These are phyloP conservation scores for Phymorhynchus buccinoides DNA, from an alignment of 1,140 invertebrate species.

Conservation along the genomic window DNA sequence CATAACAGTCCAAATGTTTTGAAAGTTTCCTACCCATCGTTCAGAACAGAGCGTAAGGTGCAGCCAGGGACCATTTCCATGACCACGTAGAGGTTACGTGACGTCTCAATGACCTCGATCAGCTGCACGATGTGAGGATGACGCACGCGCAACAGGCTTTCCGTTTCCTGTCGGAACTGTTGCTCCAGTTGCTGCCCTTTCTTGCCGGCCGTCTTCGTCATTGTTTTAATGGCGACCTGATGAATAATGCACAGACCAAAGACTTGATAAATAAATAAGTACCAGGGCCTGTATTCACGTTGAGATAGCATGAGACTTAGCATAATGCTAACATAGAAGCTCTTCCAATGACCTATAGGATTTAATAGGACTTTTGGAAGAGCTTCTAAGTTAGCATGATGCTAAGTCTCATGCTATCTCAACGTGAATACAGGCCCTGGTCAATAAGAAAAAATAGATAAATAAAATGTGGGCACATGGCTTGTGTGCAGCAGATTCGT, in stretches of 20 bases:
- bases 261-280: background rate
- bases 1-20: background rate
- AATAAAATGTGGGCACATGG: too few relatives aligned
- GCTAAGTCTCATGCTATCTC: too few relatives aligned
- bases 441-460: too few relatives aligned
- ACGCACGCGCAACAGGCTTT: slow-evolving; percentile 11
- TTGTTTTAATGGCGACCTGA: slow-evolving; percentile 24
- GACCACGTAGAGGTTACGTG: slow-evolving; percentile 20
- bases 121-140: slow-evolving; percentile 7
- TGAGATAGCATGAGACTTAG: too few relatives aligned
- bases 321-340: too few relatives aligned
- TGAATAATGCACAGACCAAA: background rate
- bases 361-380: too few relatives aligned
- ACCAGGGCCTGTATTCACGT: too few relatives aligned
- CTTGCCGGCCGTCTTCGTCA: background rate
- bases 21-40: background rate
- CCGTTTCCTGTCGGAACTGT: slow-evolving; percentile 13
- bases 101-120: slow-evolving; percentile 16
- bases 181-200: slow-evolving; percentile 20
- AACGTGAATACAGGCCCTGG: too few relatives aligned
- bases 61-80: slow-evolving; percentile 9
- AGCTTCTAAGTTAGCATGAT: too few relatives aligned
- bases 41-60: slow-evolving; percentile 17
- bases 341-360: too few relatives aligned
- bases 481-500: too few relatives aligned